These are phyloP conservation scores for Triplophysa rosa DNA, from an alignment of 2,113 vertebrate genomes.

Conservation along the genomic window DNA sequence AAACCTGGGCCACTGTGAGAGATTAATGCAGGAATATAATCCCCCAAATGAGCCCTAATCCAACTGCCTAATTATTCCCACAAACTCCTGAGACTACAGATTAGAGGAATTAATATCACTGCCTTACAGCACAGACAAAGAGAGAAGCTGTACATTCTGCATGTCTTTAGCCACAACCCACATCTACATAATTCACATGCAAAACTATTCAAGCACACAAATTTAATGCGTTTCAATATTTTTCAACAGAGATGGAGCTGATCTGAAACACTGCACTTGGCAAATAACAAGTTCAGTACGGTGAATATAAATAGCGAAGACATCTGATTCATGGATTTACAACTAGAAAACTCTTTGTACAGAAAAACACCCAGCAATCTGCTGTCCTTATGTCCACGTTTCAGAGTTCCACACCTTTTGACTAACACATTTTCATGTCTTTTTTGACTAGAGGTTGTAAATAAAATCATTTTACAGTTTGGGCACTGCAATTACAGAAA, in stretches of 20 bases:
- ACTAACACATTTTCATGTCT: not conserved
- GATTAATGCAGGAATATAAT: slow-evolving; percentile 38
- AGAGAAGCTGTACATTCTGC: not conserved
- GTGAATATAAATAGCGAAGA: not conserved
- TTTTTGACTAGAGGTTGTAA: not conserved
- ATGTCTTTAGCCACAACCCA: slow-evolving; percentile 1
- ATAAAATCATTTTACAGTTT: not conserved
- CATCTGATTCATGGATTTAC: not conserved
- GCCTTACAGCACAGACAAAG: slow-evolving; percentile 21
- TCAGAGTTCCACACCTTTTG: not conserved
- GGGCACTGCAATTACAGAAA: too few relatives aligned
- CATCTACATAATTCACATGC: not conserved
- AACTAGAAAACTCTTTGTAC: slow-evolving; percentile 2
- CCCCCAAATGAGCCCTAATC: slow-evolving; percentile 49
- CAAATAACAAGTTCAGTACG: not conserved
- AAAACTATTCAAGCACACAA: not conserved
- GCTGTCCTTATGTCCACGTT: not conserved
- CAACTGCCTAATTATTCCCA: slow-evolving; percentile 49
- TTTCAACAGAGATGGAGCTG: not conserved
- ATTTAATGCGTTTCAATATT: not conserved
- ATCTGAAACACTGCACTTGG: not conserved
- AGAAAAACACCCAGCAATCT: not conserved
- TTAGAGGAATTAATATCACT: slow-evolving; percentile 49
- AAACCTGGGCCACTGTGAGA: slow-evolving; percentile 34
- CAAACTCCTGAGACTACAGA: slow-evolving; percentile 40